phyloP scores from a whole-genome alignment of 2,888 invertebrate species.

The Chrysotoxum bicinctum region DNA sequence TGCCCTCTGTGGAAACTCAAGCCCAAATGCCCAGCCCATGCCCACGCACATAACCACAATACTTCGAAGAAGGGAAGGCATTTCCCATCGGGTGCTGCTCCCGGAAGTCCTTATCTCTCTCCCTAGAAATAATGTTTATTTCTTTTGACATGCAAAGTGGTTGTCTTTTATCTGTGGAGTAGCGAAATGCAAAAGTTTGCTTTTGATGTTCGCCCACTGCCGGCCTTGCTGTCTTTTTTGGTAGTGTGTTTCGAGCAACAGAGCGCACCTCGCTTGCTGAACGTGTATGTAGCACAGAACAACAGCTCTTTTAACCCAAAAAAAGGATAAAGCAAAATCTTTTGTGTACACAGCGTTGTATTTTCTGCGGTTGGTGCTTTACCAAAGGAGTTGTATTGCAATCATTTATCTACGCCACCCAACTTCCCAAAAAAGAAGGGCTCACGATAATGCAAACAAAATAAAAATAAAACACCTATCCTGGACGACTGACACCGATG shows the following conservation, averaged over 20 bases:
- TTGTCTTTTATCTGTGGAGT: slow-evolving; percentile 59
- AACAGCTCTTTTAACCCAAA: slow-evolving; percentile 22
- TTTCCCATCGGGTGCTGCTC: slow-evolving; percentile 54
- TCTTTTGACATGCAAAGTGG: slow-evolving; percentile 71
- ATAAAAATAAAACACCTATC: slow-evolving; percentile 31
- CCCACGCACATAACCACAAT: slow-evolving; percentile 59
- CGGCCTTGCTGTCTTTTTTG: slow-evolving; percentile 32
- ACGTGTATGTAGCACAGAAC: slow-evolving; percentile 38
- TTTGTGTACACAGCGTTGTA: slow-evolving; percentile 44
- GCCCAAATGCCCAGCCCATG: slow-evolving; percentile 21
- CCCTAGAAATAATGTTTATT: slow-evolving; percentile 67
- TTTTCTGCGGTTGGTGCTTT: slow-evolving; percentile 21
- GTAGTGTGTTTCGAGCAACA: slow-evolving; percentile 45
- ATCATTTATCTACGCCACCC: slow-evolving; percentile 48
- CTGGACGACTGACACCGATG: slow-evolving; percentile 63
- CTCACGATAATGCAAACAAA: slow-evolving; percentile 38
- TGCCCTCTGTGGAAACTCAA: background rate
- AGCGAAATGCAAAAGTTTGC: slow-evolving; percentile 64
- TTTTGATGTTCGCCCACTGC: slow-evolving; percentile 58
- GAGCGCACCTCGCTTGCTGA: slow-evolving; percentile 59
- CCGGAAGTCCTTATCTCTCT: slow-evolving; percentile 65
- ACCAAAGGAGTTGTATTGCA: slow-evolving; percentile 60
- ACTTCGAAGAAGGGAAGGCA: slow-evolving; percentile 43
- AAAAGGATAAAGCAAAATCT: slow-evolving; percentile 39
- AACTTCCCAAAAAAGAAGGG: slow-evolving; percentile 5